These are phyloP conservation scores for Caradrina kadenii DNA, from an alignment of 2,888 invertebrate species.

Conservation along the genomic window DNA sequence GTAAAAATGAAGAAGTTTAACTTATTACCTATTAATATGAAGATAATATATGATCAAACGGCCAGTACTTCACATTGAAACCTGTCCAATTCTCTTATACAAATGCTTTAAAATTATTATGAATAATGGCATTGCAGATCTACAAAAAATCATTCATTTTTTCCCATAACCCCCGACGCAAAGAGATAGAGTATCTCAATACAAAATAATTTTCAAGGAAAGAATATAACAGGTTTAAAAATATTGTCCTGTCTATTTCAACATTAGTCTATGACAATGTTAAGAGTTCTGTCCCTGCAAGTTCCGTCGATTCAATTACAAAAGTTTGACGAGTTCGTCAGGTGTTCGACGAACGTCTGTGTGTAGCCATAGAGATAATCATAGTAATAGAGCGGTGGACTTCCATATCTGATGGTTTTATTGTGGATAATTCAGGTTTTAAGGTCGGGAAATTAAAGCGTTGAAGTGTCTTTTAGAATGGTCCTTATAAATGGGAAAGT, in stretches of 20 bases:
- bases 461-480: slow-evolving; percentile 5
- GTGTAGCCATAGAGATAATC: slow-evolving; percentile 59
- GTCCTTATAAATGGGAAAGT: background rate
- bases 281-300: slow-evolving; percentile 84
- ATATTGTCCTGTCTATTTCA: slow-evolving; percentile 9
- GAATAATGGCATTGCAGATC: no score
- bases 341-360: slow-evolving; percentile 70
- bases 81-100: no score
- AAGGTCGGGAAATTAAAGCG: background rate
- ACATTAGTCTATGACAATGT: slow-evolving; percentile 2
- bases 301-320: slow-evolving; percentile 87
- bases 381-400: slow-evolving; percentile 57
- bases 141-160: no score
- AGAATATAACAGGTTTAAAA: background rate
- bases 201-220: background rate
- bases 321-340: slow-evolving; percentile 86
- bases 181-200: background rate
- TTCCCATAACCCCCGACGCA: no score
- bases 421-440: slow-evolving; percentile 24
- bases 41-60: no score
- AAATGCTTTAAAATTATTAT: no score
- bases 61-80: no score
- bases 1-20: no score
- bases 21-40: no score
- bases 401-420: slow-evolving; percentile 55